phyloP scores from a whole-genome alignment of 92 coral and sea anemone genomes.

The Galaxea fascicularis region DNA sequence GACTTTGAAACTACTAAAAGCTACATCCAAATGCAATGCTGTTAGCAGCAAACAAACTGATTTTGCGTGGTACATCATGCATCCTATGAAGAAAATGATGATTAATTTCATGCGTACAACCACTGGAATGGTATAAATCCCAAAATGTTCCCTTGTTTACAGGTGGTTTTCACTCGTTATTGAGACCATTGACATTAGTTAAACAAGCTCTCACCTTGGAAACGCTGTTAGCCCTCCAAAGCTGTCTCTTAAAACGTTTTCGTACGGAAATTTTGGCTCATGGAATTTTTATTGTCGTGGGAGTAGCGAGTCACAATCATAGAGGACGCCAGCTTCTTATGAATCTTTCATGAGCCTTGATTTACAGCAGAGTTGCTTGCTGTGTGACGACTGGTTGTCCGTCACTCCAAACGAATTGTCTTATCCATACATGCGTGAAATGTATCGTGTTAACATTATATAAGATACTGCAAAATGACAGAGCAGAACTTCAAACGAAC shows the following conservation, averaged over 20 bases:
- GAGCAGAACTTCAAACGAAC: neutral
- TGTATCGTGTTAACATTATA: too few species aligned
- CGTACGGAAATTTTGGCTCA: neutral
- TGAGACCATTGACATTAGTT: neutral
- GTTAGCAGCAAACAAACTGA: neutral
- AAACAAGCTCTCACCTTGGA: conserved; percentile 5
- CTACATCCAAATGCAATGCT: neutral
- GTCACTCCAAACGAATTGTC: neutral
- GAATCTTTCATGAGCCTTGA: conserved; percentile 37
- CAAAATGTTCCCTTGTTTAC: neutral
- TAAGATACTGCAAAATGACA: neutral
- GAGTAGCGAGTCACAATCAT: conserved; percentile 6
- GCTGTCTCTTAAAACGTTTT: neutral
- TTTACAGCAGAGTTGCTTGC: conserved; percentile 30
- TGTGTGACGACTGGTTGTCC: conserved; percentile 28
- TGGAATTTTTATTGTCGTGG: conserved; percentile 25
- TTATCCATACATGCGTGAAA: too few species aligned
- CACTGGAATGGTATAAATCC: neutral
- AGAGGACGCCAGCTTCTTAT: conserved; percentile 34
- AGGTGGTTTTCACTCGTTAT: neutral
- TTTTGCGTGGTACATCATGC: neutral
- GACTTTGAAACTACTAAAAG: neutral
- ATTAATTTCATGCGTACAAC: neutral
- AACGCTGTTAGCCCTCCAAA: neutral
- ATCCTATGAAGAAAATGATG: neutral